phyloP scores from a whole-genome alignment of 53 echinoderm and acorn worm species.

The Paelopatides confundens region DNA sequence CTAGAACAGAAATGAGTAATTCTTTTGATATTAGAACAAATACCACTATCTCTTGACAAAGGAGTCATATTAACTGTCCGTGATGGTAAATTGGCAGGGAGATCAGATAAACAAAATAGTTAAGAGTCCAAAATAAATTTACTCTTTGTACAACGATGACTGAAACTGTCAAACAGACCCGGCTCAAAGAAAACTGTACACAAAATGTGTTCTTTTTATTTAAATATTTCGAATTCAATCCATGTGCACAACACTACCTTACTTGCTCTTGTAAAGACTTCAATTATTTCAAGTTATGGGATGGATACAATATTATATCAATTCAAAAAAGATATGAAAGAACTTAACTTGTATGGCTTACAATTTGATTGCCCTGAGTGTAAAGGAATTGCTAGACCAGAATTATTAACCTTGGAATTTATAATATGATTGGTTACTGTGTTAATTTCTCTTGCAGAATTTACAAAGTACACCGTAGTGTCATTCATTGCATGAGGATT shows the following conservation, averaged over 20 bases:
- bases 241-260: neutral
- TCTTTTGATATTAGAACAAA: slow-evolving; percentile 35
- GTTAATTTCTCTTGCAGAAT: slow-evolving; percentile 8
- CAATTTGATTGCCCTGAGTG: slow-evolving; percentile 5
- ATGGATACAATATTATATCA: slow-evolving; percentile 16
- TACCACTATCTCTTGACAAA: too few species aligned
- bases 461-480: slow-evolving; percentile 39
- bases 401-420: neutral
- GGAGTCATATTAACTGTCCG: neutral
- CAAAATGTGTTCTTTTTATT: neutral
- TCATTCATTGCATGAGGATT: slow-evolving; percentile 5
- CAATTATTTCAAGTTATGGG: neutral
- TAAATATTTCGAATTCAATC: neutral
- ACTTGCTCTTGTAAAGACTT: slow-evolving; percentile 3
- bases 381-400: neutral
- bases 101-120: neutral
- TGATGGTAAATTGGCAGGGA: slow-evolving; percentile 14
- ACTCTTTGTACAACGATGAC: slow-evolving; percentile 40
- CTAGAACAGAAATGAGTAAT: slow-evolving; percentile 65
- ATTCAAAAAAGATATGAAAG: neutral
- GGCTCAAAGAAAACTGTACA: slow-evolving; percentile 39
- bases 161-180: slow-evolving; percentile 45
- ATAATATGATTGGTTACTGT: neutral
- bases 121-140: neutral
- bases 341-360: neutral